Conservation (phyloP, 2,888 invertebrate genomes). For the Leptinotarsa peninsularis region DNA sequence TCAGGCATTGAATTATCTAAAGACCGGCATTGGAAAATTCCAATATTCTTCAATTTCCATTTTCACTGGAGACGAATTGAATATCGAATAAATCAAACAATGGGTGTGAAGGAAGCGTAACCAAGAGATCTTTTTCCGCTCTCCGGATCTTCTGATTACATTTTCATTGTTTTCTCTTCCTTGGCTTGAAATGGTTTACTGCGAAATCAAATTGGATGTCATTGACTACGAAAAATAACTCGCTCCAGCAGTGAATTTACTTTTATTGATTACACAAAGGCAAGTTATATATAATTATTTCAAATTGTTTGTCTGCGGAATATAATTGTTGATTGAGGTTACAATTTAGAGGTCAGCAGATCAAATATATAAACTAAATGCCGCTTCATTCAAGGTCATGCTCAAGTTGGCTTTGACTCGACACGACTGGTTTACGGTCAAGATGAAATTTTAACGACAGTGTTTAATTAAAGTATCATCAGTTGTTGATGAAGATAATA, state of each 20-base stretch:
- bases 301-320: background rate
- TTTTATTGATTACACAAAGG: background rate
- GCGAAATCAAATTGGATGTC: background rate
- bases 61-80: background rate
- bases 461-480: background rate
- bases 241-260: background rate
- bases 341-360: background rate
- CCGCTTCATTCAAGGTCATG: background rate
- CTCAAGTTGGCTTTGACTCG: background rate
- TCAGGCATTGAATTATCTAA: background rate
- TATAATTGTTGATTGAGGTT: background rate
- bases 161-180: background rate
- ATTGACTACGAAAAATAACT: background rate
- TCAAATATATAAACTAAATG: background rate
- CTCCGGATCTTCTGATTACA: background rate
- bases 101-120: background rate
- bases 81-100: constrained; percentile 8
- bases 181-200: background rate
- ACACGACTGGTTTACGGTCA: background rate
- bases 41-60: constrained; percentile 1
- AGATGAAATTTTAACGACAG: background rate
- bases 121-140: background rate
- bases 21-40: background rate
- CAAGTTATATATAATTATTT: background rate
- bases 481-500: background rate